Percentiles rank a stretch among this genome's conserved stretches.
phyloP scores from a whole-genome alignment of 2,888 invertebrate genomes.

The Coenonympha glycerion region DNA sequence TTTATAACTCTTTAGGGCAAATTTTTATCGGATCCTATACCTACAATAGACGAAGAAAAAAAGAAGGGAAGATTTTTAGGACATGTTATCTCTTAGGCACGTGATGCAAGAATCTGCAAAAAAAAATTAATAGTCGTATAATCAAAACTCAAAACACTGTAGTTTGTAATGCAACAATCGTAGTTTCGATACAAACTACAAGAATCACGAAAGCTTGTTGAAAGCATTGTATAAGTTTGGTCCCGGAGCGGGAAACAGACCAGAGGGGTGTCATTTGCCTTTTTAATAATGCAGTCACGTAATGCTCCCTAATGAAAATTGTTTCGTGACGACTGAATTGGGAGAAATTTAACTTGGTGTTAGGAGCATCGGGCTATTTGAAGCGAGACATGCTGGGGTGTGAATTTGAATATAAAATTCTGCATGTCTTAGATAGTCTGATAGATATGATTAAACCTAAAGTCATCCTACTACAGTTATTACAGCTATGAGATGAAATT shows the following conservation, averaged over 20 bases:
- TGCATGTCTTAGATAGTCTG: background rate
- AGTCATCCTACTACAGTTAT: too few species aligned
- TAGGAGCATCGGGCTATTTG: constrained; percentile 49
- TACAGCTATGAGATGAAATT: too few species aligned
- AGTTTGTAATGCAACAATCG: background rate
- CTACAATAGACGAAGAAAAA: too few species aligned
- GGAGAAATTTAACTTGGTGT: constrained; percentile 52
- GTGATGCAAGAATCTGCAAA: too few species aligned
- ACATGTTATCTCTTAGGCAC: too few species aligned
- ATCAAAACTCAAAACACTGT: too few species aligned
- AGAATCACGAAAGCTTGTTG: constrained; percentile 48
- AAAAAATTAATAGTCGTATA: too few species aligned
- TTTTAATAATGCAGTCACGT: constrained; percentile 67
- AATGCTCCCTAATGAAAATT: constrained; percentile 66
- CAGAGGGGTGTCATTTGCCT: constrained; percentile 39
- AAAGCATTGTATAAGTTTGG: constrained; percentile 50
- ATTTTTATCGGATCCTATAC: too few species aligned
- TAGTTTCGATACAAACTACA: constrained; percentile 24
- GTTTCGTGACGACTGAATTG: constrained; percentile 63
- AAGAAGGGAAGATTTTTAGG: too few species aligned
- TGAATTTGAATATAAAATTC: constrained; percentile 12
- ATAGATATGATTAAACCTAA: background rate
- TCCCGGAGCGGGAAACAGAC: constrained; percentile 37
- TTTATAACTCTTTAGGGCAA: too few species aligned
- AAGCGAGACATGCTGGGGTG: constrained; percentile 28